Conservation (phyloP, 2,888 invertebrate species). For the Ormyrus labotus region DNA sequence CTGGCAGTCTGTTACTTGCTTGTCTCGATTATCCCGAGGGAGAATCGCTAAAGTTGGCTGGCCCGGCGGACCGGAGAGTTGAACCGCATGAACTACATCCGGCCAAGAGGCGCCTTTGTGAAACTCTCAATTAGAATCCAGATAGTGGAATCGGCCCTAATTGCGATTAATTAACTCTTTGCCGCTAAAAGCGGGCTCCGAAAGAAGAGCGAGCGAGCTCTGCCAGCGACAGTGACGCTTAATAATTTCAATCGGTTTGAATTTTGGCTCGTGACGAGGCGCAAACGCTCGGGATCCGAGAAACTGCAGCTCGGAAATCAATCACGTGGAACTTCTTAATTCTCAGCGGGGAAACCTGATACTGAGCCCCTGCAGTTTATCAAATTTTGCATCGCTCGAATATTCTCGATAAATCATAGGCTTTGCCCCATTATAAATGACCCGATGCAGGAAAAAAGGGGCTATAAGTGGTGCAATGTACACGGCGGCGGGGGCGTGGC, state of each 20-base stretch:
- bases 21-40: constrained; percentile 63
- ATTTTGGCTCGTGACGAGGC: constrained; percentile 12
- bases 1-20: background rate
- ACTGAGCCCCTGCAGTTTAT: constrained; percentile 49
- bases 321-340: constrained; percentile 55
- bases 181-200: background rate
- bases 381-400: constrained; percentile 55
- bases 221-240: no score
- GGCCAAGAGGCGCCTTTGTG: constrained; percentile 55
- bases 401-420: constrained; percentile 54
- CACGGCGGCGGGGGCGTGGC: background rate
- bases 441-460: background rate
- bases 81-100: constrained; percentile 53
- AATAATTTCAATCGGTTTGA: no score
- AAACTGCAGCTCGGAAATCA: constrained; percentile 40
- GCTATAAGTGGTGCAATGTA: no score
- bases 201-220: background rate
- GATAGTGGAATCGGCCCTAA: constrained; percentile 55
- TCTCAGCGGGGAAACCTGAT: constrained; percentile 48
- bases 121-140: constrained; percentile 58
- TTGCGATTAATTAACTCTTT: constrained; percentile 58
- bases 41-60: constrained; percentile 41
- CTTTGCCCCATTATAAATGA: constrained; percentile 48
- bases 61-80: constrained; percentile 27
- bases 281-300: background rate